Evolutionary conservation across 2,888 invertebrate genomes (phyloP).

Genomic region (Thera obeliscata): DNA sequence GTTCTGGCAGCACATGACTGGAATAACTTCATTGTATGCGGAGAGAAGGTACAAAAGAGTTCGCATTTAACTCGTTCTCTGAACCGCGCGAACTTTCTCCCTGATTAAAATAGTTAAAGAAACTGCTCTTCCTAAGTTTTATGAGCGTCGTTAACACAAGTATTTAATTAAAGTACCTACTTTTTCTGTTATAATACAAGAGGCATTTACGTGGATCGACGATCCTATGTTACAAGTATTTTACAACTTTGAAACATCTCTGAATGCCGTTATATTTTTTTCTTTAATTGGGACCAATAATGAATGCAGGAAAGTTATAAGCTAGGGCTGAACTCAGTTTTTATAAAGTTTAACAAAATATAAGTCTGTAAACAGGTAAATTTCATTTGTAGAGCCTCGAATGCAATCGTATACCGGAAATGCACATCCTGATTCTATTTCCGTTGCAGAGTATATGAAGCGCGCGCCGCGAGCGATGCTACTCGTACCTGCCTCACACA

Average conservation of each 20-base stretch:
- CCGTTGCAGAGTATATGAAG: not conserved
- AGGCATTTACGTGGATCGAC: not conserved
- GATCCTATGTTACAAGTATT: not conserved
- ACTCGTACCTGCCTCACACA: not conserved
- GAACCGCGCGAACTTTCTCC: slow-evolving; percentile 4
- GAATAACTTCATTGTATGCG: slow-evolving; percentile 12
- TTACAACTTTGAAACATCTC: not conserved
- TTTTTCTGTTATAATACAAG: not conserved
- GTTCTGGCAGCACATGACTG: not conserved
- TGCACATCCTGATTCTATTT: slow-evolving; percentile 11
- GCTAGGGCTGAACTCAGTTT: no score
- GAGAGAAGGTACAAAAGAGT: not conserved
- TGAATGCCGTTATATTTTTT: not conserved
- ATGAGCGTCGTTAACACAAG: slow-evolving; percentile 4
- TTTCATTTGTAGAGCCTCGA: not conserved
- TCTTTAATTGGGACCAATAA: no score
- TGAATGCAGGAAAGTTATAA: no score
- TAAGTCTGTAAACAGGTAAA: not conserved
- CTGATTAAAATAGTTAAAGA: slow-evolving; percentile 22
- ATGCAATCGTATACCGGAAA: not conserved
- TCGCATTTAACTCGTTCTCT: not conserved
- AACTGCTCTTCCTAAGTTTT: slow-evolving; percentile 10
- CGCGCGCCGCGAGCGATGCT: not conserved
- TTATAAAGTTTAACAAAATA: not conserved
- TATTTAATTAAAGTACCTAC: slow-evolving; percentile 1